Percentiles rank a stretch among this genome's conserved stretches.
phyloP scores from a whole-genome alignment of 1,140 invertebrate species.

The Acromyrmex echinatior region DNA sequence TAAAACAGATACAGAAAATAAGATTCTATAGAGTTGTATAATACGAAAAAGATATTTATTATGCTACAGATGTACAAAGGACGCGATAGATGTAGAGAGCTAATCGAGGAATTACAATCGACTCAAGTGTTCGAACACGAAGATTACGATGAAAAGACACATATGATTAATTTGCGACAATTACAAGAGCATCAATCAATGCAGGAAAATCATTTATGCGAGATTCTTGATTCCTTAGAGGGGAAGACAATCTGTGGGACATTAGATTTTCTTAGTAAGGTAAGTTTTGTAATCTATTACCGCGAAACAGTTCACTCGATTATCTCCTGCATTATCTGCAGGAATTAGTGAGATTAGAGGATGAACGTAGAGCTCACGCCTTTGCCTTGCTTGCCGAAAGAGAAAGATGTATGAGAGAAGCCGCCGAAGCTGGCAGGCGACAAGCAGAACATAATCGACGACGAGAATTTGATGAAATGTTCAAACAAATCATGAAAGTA shows the following conservation, averaged over 20 bases:
- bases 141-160: slow-evolving; percentile 85
- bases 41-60: neutral
- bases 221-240: slow-evolving; percentile 88
- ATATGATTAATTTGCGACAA: slow-evolving; percentile 84
- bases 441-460: slow-evolving; percentile 90
- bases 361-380: slow-evolving; percentile 91
- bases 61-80: slow-evolving; percentile 90
- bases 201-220: slow-evolving; percentile 86
- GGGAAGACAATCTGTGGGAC: slow-evolving; percentile 89
- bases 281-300: slow-evolving; percentile 59
- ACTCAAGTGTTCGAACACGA: slow-evolving; percentile 88
- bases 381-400: slow-evolving; percentile 90
- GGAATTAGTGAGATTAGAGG: slow-evolving; percentile 90
- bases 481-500: slow-evolving; percentile 89
- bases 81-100: slow-evolving; percentile 89
- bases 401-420: slow-evolving; percentile 90
- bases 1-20: neutral
- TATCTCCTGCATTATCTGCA: slow-evolving; percentile 75
- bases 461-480: slow-evolving; percentile 92
- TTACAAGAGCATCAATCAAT: slow-evolving; percentile 74
- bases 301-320: neutral
- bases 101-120: slow-evolving; percentile 90
- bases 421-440: slow-evolving; percentile 90
- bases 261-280: slow-evolving; percentile 91
- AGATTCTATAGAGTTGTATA: neutral